Conservation (phyloP, 2,797 vertebrate genomes). For the Setipinna tenuifilis region DNA sequence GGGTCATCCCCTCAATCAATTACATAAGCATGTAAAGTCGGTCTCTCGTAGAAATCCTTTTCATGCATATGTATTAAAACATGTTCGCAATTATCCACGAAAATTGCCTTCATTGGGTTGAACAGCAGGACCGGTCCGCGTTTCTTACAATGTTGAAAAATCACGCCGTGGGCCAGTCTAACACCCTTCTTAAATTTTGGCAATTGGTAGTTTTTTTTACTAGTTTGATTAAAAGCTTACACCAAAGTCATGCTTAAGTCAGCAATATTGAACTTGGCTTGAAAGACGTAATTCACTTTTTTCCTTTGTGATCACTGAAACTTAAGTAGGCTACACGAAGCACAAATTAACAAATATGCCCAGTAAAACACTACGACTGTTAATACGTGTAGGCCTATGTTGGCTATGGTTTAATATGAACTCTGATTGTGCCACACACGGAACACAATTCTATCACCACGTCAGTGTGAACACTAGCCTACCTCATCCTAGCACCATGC, state of each 20-base stretch:
- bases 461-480: too few relatives aligned
- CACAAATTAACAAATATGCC: not conserved
- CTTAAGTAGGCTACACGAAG: not conserved
- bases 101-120: conserved; percentile 99
- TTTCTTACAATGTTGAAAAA: conserved; percentile 70
- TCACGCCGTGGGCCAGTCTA: conserved; percentile 1
- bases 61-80: conserved; percentile 99
- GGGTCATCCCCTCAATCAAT: conserved; percentile 99
- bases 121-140: conserved; percentile 81
- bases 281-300: not conserved
- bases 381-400: not conserved
- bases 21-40: conserved; percentile 92
- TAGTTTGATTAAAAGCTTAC: not conserved
- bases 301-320: not conserved
- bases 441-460: too few relatives aligned
- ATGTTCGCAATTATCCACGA: conserved; percentile 99
- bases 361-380: not conserved
- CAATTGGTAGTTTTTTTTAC: not conserved
- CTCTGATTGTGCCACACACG: too few relatives aligned
- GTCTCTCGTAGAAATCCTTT: conserved; percentile 93
- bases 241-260: not conserved
- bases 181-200: not conserved
- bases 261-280: not conserved
- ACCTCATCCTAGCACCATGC: too few relatives aligned
- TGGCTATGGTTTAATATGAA: not conserved